These are phyloP conservation scores for Parapristionchus giblindavisi DNA, from an alignment of 2,888 invertebrate genomes.

Conservation along the genomic window DNA sequence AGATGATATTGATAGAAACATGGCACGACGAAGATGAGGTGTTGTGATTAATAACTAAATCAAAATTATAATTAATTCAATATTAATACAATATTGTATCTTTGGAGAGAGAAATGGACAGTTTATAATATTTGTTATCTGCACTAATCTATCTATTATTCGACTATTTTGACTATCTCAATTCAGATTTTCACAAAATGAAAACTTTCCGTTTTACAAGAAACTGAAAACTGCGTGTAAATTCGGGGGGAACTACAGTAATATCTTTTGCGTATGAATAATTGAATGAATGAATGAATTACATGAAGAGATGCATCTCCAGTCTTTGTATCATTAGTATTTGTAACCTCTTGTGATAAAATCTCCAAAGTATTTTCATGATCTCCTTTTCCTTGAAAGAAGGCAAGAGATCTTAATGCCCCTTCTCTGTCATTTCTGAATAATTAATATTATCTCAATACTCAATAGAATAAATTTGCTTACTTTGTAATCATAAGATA, in stretches of 20 bases:
- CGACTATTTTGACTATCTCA: no score
- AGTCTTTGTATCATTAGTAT: conserved; percentile 19
- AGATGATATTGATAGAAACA: conserved; percentile 57
- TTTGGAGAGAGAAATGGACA: no score
- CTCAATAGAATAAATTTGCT: conserved; percentile 7
- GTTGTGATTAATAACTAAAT: conserved; percentile 45
- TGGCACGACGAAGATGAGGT: conserved; percentile 56
- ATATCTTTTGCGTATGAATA: no score
- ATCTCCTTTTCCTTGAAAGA: conserved; percentile 55
- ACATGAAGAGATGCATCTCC: conserved; percentile 21
- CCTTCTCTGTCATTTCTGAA: conserved; percentile 49
- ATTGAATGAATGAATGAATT: no score
- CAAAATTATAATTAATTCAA: no score
- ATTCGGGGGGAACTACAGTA: no score
- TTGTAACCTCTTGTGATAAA: conserved; percentile 41
- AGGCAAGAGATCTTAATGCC: conserved; percentile 52
- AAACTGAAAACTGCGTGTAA: no score
- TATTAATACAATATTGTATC: no score
- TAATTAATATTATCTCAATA: neutral
- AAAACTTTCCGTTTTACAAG: no score
- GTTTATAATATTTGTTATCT: no score
- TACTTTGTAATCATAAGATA: conserved; percentile 52
- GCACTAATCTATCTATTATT: no score
- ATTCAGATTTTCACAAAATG: no score
- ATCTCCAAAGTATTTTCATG: conserved; percentile 43